These are phyloP conservation scores for Hoplodrina blanda DNA, from an alignment of 2,888 invertebrate genomes.

Conservation along the genomic window DNA sequence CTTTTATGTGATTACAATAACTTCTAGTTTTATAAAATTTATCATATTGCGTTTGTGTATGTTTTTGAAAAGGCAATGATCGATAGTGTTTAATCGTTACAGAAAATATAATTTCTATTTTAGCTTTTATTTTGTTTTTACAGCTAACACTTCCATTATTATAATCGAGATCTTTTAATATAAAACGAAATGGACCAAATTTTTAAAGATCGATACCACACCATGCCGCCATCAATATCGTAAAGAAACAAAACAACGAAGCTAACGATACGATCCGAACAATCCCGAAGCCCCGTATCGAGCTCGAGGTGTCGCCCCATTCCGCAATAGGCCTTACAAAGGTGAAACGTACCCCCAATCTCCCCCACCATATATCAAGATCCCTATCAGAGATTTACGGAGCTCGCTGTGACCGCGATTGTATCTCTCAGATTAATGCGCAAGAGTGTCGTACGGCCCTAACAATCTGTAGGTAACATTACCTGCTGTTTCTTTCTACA, in stretches of 20 bases:
- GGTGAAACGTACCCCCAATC: constrained; percentile 68
- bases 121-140: neutral
- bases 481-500: constrained; percentile 71
- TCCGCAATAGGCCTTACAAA: constrained; percentile 68
- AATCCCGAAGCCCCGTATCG: constrained; percentile 67
- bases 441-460: constrained; percentile 74
- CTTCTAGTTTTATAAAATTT: constrained; percentile 15
- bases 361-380: constrained; percentile 80
- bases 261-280: constrained; percentile 67
- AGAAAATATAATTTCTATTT: neutral
- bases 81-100: neutral
- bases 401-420: constrained; percentile 79
- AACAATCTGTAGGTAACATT: constrained; percentile 77
- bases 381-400: constrained; percentile 87
- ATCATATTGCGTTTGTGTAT: constrained; percentile 5
- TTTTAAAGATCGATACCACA: constrained; percentile 36
- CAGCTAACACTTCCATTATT: neutral
- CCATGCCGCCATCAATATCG: constrained; percentile 34
- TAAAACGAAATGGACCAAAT: constrained; percentile 27
- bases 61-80: neutral
- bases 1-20: constrained; percentile 31
- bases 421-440: constrained; percentile 88
- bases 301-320: constrained; percentile 65
- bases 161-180: neutral
- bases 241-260: constrained; percentile 61